phyloP scores from a whole-genome alignment of 2,113 vertebrate genomes.

The Tragelaphus imberbis region DNA sequence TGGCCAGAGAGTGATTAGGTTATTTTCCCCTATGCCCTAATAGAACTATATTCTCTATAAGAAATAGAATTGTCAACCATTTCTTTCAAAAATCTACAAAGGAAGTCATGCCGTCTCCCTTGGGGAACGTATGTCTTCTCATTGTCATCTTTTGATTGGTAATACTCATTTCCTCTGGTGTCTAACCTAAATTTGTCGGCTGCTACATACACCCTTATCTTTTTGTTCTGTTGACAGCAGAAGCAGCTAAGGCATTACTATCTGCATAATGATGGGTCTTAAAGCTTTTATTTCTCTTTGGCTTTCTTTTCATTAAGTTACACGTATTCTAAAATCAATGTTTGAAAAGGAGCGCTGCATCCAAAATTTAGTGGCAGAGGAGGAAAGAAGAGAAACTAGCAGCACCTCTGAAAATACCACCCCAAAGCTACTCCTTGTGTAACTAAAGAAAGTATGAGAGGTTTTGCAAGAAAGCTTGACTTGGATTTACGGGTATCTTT shows the following conservation, averaged over 20 bases:
- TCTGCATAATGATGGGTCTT: background rate
- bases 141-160: background rate
- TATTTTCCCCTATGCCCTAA: background rate
- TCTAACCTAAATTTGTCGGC: background rate
- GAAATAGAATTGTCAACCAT: background rate
- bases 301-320: slow-evolving; percentile 34
- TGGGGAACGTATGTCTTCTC: background rate
- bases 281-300: slow-evolving; percentile 8
- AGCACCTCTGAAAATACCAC: background rate
- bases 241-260: background rate
- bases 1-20: background rate
- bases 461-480: background rate
- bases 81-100: background rate
- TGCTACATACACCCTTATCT: background rate
- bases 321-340: background rate
- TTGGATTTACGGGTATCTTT: background rate
- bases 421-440: background rate
- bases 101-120: background rate
- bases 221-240: background rate
- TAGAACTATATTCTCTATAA: background rate
- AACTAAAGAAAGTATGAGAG: background rate
- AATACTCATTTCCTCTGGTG: background rate
- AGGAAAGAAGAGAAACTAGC: background rate
- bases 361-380: background rate
- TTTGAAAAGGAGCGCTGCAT: background rate